Base-by-base conservation (phyloP, 2,888 invertebrate species). In the Balanococcus diminutus region DNA sequence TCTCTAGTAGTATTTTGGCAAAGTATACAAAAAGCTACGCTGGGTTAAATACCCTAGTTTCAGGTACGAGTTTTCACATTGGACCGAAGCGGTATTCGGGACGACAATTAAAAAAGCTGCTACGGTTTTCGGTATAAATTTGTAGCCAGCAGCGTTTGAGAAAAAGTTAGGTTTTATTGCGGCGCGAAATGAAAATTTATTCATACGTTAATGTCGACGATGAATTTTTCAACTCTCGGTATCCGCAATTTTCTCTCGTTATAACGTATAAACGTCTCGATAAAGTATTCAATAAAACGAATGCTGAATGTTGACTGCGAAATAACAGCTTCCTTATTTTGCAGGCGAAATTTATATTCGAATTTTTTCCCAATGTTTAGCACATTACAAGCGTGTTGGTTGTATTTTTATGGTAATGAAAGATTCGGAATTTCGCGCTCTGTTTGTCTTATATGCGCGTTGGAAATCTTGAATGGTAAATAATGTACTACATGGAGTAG, bases 221-320 rank as follows among this genome's bases (percentile, higher is more conserved):
- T 72, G 72, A 72, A 72, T 72, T 72, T 72, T 72, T 72, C 19
- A 32, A 72, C 28, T 72, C 32, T 72, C 46, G n/a, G 32, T 32
- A 32, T 72, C 72, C 31, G 31, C 72, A 31, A 32, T 72, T 72
- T 72, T 72, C 72, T 28, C 31, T 31, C 72, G 61, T 61, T 61
- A 61, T 61, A 61, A 61, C 61, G 61, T 61, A 61, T 61, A 61
- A 61, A 61, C 72, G 72, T 72, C 72, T 72, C 72, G 72, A 72
- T 72, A 72, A 72, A 31, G 72, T 72, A 72, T 72, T 32, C 72
- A 72, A 72, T 72, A 72, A 72, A 72, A 72, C 25, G 32, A 32
- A 72, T 72, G 32, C 72, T n/a, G 32, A 72, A 32, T 32, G 72
- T 72, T 72, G 28, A 72, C 72, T 31, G 32, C 72, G 31, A 25